phyloP scores from a whole-genome alignment of 35 echinoderm and acorn worm genomes.

The Lytechinus variegatus region DNA sequence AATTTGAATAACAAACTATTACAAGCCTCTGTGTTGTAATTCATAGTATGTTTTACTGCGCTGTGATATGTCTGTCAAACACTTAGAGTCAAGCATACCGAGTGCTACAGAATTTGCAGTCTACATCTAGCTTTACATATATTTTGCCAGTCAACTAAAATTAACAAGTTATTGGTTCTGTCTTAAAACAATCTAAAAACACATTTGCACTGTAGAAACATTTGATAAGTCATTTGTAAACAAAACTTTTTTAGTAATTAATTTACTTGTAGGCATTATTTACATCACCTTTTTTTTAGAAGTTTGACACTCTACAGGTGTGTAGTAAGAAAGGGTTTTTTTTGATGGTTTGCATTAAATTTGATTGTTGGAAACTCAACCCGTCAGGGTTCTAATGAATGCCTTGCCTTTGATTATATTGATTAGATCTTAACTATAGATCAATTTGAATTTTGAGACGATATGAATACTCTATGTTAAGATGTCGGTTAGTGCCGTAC shows the following conservation, averaged over 20 bases:
- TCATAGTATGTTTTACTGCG: neutral
- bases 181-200: neutral
- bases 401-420: slow-evolving; percentile 42
- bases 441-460: neutral
- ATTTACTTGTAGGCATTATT: neutral
- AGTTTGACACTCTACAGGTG: neutral
- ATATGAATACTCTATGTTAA: neutral
- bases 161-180: neutral
- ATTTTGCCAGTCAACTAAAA: neutral
- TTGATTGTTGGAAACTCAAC: neutral
- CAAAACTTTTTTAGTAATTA: neutral
- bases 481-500: neutral
- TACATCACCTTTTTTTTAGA: neutral
- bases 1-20: no score
- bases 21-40: neutral
- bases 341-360: neutral
- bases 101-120: neutral
- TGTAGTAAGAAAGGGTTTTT: neutral
- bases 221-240: neutral
- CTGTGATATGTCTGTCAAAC: no score
- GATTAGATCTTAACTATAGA: neutral
- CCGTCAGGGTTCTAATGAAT: neutral
- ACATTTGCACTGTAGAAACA: neutral
- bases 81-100: no score
- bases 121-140: neutral